Evolutionary conservation across 2,888 invertebrate species (phyloP).

Genomic region (Limnephilus rhombicus): DNA sequence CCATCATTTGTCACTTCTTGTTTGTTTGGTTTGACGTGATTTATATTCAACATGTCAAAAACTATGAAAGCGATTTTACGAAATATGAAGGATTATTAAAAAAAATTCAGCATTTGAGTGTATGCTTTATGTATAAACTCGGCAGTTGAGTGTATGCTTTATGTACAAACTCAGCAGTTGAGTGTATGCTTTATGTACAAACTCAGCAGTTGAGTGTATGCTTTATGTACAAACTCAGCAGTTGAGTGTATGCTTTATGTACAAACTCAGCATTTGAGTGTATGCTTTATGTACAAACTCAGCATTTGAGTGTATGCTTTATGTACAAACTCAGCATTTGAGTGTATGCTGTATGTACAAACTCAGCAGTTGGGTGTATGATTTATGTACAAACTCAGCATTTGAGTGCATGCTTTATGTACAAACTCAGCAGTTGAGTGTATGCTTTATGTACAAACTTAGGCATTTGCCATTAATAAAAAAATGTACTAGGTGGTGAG

Average conservation of each 20-base stretch:
- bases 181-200: background rate
- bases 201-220: background rate
- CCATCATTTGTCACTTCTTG: background rate
- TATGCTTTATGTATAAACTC: background rate
- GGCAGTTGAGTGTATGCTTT: background rate
- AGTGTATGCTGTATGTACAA: no score
- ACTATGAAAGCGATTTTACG: background rate
- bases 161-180: background rate
- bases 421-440: no score
- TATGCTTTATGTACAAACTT: background rate
- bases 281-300: background rate
- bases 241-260: background rate
- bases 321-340: no score
- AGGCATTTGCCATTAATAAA: background rate
- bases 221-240: background rate
- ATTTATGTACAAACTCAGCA: no score
- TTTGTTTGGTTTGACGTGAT: background rate
- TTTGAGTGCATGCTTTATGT: no score
- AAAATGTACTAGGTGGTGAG: background rate
- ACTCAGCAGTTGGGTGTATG: no score
- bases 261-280: background rate
- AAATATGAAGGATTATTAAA: background rate
- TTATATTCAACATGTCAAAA: conserved; percentile 1
- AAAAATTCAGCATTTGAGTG: background rate
- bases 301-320: background rate